Conservation (phyloP, 2,797 vertebrate species). For the Cichlasoma orientale region DNA sequence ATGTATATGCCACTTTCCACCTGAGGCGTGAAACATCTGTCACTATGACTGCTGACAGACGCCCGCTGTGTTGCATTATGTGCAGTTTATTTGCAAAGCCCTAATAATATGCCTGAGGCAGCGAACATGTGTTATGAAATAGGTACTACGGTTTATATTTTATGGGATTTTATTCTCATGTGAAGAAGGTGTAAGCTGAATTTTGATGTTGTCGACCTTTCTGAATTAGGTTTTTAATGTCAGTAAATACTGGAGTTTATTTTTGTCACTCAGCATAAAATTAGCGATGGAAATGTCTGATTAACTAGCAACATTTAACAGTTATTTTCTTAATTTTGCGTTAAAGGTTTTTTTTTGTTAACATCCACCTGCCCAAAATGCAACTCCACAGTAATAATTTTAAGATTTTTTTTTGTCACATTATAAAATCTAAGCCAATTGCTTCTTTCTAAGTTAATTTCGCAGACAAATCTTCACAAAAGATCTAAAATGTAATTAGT, state of each 20-base stretch:
- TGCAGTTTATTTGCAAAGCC: conserved; percentile 43
- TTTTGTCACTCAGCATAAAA: neutral
- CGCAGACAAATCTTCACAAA: conserved; percentile 34
- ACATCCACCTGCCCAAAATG: neutral
- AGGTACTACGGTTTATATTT: conserved; percentile 11
- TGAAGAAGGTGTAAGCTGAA: neutral
- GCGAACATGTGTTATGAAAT: conserved; percentile 16
- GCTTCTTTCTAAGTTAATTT: conserved; percentile 16
- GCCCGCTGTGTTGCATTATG: conserved; percentile 50
- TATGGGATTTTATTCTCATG: conserved; percentile 4
- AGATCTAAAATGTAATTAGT: conserved; percentile 30
- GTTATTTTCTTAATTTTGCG: neutral
- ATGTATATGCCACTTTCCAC: conserved; percentile 19
- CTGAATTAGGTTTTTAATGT: neutral
- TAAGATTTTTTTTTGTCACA: conserved; percentile 1
- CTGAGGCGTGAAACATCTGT: conserved; percentile 58
- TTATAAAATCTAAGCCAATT: conserved; percentile 20
- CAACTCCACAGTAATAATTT: conserved; percentile 22
- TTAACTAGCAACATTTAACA: neutral
- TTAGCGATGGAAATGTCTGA: neutral
- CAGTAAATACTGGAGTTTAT: neutral
- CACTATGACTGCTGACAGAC: conserved; percentile 54
- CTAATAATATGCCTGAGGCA: conserved; percentile 32
- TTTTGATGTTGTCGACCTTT: neutral
- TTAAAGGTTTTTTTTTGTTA: neutral